phyloP scores from a whole-genome alignment of 2,888 invertebrate genomes.

The Malacosoma neustria region DNA sequence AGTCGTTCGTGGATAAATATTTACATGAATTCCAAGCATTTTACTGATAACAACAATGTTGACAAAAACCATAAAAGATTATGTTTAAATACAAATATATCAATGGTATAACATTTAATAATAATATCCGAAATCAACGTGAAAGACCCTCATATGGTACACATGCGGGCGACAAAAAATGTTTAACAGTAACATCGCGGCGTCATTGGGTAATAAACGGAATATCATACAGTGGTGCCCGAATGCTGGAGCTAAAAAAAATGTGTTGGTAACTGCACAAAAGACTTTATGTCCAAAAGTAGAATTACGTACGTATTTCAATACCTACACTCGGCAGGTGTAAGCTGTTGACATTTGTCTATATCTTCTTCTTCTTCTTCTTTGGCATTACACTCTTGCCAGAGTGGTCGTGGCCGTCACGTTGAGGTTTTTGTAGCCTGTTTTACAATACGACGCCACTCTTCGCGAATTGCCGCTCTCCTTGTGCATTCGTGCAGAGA shows the following conservation, averaged over 20 bases:
- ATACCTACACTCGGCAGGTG: no score
- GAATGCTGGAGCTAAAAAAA: conserved; percentile 27
- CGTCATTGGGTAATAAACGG: conserved; percentile 38
- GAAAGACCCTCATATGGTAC: conserved; percentile 36
- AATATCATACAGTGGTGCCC: conserved; percentile 45
- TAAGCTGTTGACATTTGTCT: no score
- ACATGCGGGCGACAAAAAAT: conserved; percentile 56
- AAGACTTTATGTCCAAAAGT: no score
- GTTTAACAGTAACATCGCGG: conserved; percentile 23
- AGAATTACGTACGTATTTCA: no score
- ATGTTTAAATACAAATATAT: neutral
- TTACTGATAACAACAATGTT: neutral
- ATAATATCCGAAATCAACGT: conserved; percentile 34
- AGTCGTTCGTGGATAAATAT: neutral
- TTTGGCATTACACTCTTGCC: no score
- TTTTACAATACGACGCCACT: no score
- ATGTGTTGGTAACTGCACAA: conserved; percentile 32
- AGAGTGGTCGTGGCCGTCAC: no score
- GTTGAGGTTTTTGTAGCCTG: no score
- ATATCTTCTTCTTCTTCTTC: no score
- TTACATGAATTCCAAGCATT: conserved; percentile 1
- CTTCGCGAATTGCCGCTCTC: no score
- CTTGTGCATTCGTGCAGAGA: no score
- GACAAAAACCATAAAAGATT: neutral
- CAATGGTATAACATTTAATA: conserved; percentile 17